These are phyloP conservation scores for Terrapene triunguis DNA, from an alignment of 2,113 vertebrate genomes.

Conservation along the genomic window DNA sequence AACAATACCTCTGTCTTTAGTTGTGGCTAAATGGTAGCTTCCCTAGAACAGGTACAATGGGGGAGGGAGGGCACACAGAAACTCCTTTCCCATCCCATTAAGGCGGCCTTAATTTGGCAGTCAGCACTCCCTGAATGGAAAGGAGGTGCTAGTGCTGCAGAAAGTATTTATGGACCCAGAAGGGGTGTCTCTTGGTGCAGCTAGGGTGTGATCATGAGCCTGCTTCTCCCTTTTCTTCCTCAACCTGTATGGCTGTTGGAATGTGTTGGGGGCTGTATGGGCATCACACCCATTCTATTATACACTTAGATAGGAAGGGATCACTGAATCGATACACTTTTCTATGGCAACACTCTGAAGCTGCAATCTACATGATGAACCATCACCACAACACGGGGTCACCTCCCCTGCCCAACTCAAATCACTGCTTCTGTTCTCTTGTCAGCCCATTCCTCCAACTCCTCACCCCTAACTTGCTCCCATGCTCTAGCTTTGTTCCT, in stretches of 20 bases:
- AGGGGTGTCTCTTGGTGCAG: not conserved
- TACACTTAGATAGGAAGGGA: fast-evolving
- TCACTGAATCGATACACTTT: not conserved
- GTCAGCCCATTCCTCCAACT: not conserved
- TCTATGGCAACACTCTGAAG: not conserved
- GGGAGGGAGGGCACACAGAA: not conserved
- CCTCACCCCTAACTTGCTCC: not conserved
- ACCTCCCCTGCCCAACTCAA: not conserved
- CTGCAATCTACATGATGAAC: not conserved
- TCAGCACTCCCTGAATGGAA: not conserved
- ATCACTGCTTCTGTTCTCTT: not conserved
- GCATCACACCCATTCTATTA: not conserved
- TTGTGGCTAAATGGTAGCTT: not conserved
- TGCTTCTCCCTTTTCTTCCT: not conserved
- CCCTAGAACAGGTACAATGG: not conserved
- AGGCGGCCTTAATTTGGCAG: not conserved
- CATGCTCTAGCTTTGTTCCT: not conserved
- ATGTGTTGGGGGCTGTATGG: not conserved
- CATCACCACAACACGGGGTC: not conserved
- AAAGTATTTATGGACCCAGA: not conserved
- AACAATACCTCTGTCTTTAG: not conserved
- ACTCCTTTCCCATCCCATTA: not conserved
- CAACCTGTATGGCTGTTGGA: not conserved
- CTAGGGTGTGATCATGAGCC: not conserved
- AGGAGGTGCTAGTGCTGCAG: not conserved